A percentile compares a stretch with the other conserved stretches of the same genome.
phyloP scores from a whole-genome alignment of 2,888 invertebrate genomes.

The Scrobipalpa costella region DNA sequence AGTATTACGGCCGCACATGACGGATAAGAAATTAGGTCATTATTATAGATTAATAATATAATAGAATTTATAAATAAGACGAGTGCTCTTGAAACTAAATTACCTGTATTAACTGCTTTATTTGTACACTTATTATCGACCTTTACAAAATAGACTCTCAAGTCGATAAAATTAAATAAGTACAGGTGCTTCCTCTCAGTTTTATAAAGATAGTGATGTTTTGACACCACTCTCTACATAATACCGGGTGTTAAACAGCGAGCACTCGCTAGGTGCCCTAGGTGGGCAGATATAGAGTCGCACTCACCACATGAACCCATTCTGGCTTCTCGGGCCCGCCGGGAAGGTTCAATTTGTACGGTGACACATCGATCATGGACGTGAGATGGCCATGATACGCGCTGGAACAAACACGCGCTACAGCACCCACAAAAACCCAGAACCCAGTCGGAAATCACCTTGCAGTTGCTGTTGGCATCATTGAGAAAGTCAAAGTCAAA shows the following conservation, averaged over 20 bases:
- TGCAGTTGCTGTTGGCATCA: slow-evolving; percentile 6
- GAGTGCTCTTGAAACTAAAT: not conserved
- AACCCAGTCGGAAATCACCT: slow-evolving; percentile 23
- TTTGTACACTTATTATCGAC: not conserved
- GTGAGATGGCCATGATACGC: slow-evolving; percentile 99
- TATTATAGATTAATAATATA: not conserved
- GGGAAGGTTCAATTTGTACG: slow-evolving; percentile 97
- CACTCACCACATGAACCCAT: slow-evolving; percentile 93
- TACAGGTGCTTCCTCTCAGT: no score
- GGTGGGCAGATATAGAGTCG: slow-evolving; percentile 27
- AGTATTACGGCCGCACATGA: not conserved
- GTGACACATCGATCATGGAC: slow-evolving; percentile 97
- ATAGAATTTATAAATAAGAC: not conserved
- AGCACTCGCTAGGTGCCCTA: not conserved
- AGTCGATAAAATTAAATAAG: no score
- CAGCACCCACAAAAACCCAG: slow-evolving; percentile 72
- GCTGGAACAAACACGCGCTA: slow-evolving; percentile 86
- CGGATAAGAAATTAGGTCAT: not conserved
- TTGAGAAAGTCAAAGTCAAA: no score
- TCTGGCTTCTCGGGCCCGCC: slow-evolving; percentile 91
- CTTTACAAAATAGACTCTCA: not conserved
- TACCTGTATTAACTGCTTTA: no score
- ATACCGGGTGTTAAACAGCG: not conserved
- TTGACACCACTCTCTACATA: no score
- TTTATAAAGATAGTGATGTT: no score